Evolutionary conservation across 2,797 vertebrate species (phyloP), one percentile per base, ranked within the genome.

Genomic region (Falco berigora): DNA sequence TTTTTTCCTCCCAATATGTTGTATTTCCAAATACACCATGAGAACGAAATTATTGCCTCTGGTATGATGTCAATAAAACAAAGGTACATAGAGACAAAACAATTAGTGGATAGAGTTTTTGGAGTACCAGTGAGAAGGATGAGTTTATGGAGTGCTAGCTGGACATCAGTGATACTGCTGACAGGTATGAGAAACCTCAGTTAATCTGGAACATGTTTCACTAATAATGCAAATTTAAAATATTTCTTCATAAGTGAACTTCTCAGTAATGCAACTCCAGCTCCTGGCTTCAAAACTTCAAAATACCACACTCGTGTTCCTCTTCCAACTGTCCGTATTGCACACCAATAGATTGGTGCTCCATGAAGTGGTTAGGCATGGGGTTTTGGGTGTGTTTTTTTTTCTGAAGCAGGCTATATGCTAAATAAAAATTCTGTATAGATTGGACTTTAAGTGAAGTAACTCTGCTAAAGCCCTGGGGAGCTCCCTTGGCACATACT

Each of bases 391-490:
- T 42, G 18, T 44, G 12, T 2, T 2, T 44, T 62, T 59, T 64
- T 61, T 19, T 30, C 40, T 40, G 38, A 61, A 79, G 40, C 14
- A 46, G 42, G 17, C 23, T 72, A 4, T 28, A 15, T 2, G 1
- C n/a, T 47, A 59, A 58, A 24, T 18, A 59, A 11, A 81, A 78
- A 9, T 32, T 59, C 17, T 38, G 0, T 32, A 8, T 73, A n/a
- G 50, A 38, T 68, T 74, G 77, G 67, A 4, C 52, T 72, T 59
- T 15, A 63, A 63, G 40, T 42, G 36, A 47, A 80, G 8, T 55
- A 47, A 47, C 32, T 47, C 30, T 24, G 0, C 55, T 59, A 50
- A 76, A 42, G 3, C 66, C 62, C 24, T 0, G 0, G 10, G 34
- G 50, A 42, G 6, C 47, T 73, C 50, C 72, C 38, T 59, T 3